Percentiles rank a stretch among this genome's conserved stretches.
These are phyloP conservation scores for Chiroxiphia lanceolata DNA, from an alignment of 2,797 vertebrate genomes.

Conservation along the genomic window DNA sequence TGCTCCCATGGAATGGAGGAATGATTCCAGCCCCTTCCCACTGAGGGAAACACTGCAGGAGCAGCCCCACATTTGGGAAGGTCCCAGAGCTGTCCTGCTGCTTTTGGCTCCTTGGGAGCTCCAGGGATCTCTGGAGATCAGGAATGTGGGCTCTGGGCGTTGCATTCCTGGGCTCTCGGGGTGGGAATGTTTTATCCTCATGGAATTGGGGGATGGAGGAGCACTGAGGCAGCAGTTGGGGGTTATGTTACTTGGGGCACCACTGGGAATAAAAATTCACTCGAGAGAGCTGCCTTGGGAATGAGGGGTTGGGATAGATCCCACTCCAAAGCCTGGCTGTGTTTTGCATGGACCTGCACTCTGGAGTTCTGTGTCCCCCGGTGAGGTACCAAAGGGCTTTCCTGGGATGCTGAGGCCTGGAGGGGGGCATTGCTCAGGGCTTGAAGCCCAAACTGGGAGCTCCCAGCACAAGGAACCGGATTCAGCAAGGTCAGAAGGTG, in stretches of 20 bases:
- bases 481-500: rapidly evolving
- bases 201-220: background rate
- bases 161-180: background rate
- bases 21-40: too few species aligned
- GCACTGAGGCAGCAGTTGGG: background rate
- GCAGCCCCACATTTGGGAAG: too few species aligned
- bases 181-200: background rate
- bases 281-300: background rate
- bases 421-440: background rate
- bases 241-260: background rate
- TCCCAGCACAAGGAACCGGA: background rate
- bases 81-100: background rate
- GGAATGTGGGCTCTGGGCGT: background rate
- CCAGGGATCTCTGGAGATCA: background rate
- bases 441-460: background rate
- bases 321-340: background rate
- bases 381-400: background rate
- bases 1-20: too few species aligned
- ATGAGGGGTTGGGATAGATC: background rate
- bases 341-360: background rate
- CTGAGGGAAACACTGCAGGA: too few species aligned
- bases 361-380: background rate
- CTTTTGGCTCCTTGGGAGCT: background rate
- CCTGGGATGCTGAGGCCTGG: background rate
- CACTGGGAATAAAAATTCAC: background rate